Percentiles rank a stretch among this genome's conserved stretches.
These are phyloP conservation scores for Otus sunia DNA, from an alignment of 2,113 vertebrate genomes.

Conservation along the genomic window DNA sequence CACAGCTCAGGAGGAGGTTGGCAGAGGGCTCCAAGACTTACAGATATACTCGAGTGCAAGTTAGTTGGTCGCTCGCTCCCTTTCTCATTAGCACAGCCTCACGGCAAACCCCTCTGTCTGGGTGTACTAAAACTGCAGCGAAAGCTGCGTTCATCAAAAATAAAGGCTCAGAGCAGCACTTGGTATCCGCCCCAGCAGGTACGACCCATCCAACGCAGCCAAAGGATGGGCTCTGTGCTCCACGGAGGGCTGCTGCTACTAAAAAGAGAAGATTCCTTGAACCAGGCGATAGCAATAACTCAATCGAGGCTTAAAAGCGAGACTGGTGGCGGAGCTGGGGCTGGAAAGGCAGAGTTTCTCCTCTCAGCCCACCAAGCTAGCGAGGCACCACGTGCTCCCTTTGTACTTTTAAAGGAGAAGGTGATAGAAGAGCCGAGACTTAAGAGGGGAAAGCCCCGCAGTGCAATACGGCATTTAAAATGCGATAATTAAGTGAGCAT, in stretches of 20 bases:
- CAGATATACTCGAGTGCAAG: rapidly evolving
- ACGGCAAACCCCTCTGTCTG: background rate
- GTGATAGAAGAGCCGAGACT: background rate
- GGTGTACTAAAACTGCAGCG: rapidly evolving
- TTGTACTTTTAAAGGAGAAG: background rate
- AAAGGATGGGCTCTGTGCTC: background rate
- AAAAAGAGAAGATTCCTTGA: background rate
- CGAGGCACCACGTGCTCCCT: background rate
- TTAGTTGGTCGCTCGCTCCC: background rate
- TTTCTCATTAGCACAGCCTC: background rate
- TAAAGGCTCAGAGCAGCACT: background rate
- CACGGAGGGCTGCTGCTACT: rapidly evolving
- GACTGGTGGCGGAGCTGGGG: rapidly evolving
- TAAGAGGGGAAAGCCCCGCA: background rate
- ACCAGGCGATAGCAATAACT: background rate
- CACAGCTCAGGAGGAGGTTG: background rate
- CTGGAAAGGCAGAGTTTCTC: background rate
- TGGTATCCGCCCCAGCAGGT: background rate
- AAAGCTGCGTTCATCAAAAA: background rate
- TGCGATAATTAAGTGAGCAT: background rate
- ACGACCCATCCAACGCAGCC: background rate
- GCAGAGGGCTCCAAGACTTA: background rate
- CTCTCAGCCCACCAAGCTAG: background rate
- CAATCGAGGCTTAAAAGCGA: rapidly evolving
- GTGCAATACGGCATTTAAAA: background rate